Percentiles rank a stretch among this genome's conserved stretches.
Conservation (phyloP, 2,888 invertebrate species). For the Xestia c-nigrum region DNA sequence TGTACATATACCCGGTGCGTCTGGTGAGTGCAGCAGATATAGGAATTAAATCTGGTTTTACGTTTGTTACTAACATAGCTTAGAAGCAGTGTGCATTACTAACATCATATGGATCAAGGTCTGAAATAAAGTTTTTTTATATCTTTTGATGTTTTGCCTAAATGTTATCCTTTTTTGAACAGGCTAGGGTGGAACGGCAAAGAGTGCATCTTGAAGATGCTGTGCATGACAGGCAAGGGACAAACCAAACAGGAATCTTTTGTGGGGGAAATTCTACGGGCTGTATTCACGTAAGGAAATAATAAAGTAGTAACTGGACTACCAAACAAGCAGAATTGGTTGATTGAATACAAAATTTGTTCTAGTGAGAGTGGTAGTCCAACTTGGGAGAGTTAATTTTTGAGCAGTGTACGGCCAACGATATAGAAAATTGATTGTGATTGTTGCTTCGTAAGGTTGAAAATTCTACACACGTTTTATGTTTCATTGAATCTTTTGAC, state of each 20-base stretch:
- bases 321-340: neutral
- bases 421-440: neutral
- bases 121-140: too few species aligned
- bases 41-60: too few species aligned
- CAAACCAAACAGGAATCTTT: conserved; percentile 89
- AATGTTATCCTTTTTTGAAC: conserved; percentile 59
- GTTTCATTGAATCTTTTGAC: neutral
- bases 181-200: conserved; percentile 90
- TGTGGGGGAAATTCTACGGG: conserved; percentile 91
- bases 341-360: neutral
- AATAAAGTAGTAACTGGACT: conserved; percentile 19
- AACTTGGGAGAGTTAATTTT: neutral
- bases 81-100: too few species aligned
- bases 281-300: conserved; percentile 92
- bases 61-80: too few species aligned
- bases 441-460: neutral
- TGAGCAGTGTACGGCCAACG: neutral
- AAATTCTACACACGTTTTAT: neutral
- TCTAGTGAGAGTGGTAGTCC: neutral
- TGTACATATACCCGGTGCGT: too few species aligned
- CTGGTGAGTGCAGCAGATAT: too few species aligned
- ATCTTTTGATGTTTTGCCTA: neutral
- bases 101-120: too few species aligned
- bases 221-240: conserved; percentile 90
- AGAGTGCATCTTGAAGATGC: conserved; percentile 91